Base-by-base conservation (phyloP, 2,888 invertebrate genomes). In the Crematogaster levior region DNA sequence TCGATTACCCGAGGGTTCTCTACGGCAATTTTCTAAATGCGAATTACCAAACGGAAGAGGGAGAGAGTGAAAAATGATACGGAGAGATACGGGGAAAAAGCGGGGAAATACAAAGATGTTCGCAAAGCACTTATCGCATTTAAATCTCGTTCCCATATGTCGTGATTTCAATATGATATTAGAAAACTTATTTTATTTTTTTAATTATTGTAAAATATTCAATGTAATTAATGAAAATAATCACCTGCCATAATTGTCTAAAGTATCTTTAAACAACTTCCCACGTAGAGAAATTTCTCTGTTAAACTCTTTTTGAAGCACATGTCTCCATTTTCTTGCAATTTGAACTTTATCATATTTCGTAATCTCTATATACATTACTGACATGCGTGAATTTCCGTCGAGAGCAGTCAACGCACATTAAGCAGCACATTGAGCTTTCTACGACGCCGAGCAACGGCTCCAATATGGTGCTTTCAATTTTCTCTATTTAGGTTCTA, bases 401-500 rank as follows among this genome's bases (percentile, higher is more conserved):
- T 46, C 40, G 72, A 73, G 72, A 73, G 40, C 72, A 74, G 85
- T 81, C 63, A 48, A 82, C 60, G 73, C 74, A 61, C 70, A 72
- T 72, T 74, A 74, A 74, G 73, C 61, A 74, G 40, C 40, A 74
- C 34, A 74, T 61, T 34, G 80, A 77, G 56, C 61, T 74, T 80
- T 72, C 83, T 79, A 84, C 74, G 75, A 48, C 72, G 83, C 60
- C 58, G 48, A 79, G 82, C 37, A 48, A 56, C 53, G 81, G 84
- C 80, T 80, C 85, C 83, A 61, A 86, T 87, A 89, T 86, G 90
- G 90, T 86, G 91, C 93, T 92, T 93, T 92, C 92, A 93, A 93
- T 93, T 93, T 92, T 91, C 91, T 85, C 90, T 90, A 91, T 93
- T 91, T 91, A 90, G 88, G 85, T 84, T 84, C 86, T 92, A 92